Percentiles rank a stretch among this genome's conserved stretches.
phyloP scores from a whole-genome alignment of 2,888 invertebrate species.

The Macaria liturata region DNA sequence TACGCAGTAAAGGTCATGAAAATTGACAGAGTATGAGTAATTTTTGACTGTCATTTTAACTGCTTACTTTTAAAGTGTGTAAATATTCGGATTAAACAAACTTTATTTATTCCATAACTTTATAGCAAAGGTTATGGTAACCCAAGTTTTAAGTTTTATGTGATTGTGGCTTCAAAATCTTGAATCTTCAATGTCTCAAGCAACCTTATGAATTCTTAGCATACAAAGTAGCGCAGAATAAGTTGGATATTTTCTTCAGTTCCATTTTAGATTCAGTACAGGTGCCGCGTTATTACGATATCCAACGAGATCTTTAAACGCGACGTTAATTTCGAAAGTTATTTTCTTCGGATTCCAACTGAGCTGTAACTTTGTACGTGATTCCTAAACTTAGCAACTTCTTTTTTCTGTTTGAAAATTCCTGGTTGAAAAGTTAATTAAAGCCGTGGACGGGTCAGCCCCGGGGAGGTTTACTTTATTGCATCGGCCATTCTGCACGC shows the following conservation, averaged over 20 bases:
- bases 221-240: constrained; percentile 10
- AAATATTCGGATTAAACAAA: no score
- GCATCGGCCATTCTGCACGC: constrained; percentile 64
- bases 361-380: constrained; percentile 48
- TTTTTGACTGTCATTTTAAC: no score
- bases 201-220: neutral
- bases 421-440: constrained; percentile 77
- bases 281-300: constrained; percentile 33
- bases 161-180: no score
- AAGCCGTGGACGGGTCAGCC: constrained; percentile 69
- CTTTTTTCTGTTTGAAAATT: constrained; percentile 61
- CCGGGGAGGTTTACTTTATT: constrained; percentile 75
- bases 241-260: constrained; percentile 11
- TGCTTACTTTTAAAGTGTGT: no score
- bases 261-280: constrained; percentile 26
- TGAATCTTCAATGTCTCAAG: neutral
- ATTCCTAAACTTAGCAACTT: constrained; percentile 52
- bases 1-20: no score
- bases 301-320: constrained; percentile 35
- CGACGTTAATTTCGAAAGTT: constrained; percentile 38
- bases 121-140: no score
- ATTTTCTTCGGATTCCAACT: constrained; percentile 41
- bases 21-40: no score
- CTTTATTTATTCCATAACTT: no score
- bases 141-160: no score